Conservation (phyloP, 2,113 vertebrate species). For the Prunella himalayana region DNA sequence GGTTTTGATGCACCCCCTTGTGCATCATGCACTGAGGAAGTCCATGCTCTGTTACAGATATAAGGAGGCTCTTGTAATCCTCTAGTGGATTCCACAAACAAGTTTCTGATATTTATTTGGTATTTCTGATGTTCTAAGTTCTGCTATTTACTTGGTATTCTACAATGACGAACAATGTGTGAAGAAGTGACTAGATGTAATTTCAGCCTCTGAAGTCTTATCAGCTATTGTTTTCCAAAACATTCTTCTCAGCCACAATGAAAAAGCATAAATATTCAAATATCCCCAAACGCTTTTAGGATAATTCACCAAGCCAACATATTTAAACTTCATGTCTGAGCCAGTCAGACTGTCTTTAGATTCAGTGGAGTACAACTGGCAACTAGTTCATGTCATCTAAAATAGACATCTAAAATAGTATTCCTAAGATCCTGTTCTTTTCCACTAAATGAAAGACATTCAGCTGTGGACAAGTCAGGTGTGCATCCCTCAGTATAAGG, state of each 20-base stretch:
- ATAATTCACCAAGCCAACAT: neutral
- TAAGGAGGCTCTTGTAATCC: neutral
- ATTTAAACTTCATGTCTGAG: neutral
- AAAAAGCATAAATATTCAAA: neutral
- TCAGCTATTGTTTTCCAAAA: neutral
- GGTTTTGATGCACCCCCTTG: neutral
- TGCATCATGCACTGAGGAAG: neutral
- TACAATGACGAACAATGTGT: rapidly evolving
- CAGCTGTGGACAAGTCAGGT: neutral
- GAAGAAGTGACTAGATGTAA: neutral
- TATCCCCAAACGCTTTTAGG: neutral
- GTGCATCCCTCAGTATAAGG: neutral
- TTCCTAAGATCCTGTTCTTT: neutral
- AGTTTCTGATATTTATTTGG: neutral
- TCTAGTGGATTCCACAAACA: neutral
- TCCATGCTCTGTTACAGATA: rapidly evolving
- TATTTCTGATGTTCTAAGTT: neutral
- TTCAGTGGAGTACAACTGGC: neutral
- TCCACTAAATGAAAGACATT: neutral
- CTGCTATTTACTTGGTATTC: neutral
- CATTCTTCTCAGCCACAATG: neutral
- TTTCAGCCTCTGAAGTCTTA: neutral
- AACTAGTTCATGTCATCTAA: neutral
- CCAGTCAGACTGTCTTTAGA: neutral
- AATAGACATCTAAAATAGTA: neutral